phyloP scores from a whole-genome alignment of 2,797 vertebrate genomes.

The Scomberomorus guttatus region DNA sequence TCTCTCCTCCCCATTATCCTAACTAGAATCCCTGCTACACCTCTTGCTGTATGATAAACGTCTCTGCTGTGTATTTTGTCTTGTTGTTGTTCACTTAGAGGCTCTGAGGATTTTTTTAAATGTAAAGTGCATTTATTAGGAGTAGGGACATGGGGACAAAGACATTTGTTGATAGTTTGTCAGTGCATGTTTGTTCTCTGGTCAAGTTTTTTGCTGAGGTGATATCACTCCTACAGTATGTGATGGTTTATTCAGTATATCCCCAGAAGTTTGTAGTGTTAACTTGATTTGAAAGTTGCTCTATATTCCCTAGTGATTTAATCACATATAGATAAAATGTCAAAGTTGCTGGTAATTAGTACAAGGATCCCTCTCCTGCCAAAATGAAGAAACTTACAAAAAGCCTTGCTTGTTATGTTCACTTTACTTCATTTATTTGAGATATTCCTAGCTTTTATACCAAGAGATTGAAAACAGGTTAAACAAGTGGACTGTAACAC shows the following conservation, averaged over 20 bases:
- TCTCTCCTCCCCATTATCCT: slow-evolving; percentile 72
- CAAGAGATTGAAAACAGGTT: slow-evolving; percentile 83
- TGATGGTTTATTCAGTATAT: slow-evolving; percentile 85
- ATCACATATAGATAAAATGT: slow-evolving; percentile 79
- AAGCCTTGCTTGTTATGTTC: slow-evolving; percentile 83
- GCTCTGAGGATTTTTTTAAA: slow-evolving; percentile 79
- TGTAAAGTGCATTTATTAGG: slow-evolving; percentile 89
- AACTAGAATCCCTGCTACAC: slow-evolving; percentile 82
- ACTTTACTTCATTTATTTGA: slow-evolving; percentile 79
- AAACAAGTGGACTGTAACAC: slow-evolving; percentile 86
- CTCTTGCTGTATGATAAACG: slow-evolving; percentile 87
- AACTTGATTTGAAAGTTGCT: slow-evolving; percentile 78
- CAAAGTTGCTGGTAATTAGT: slow-evolving; percentile 74
- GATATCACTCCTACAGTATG: slow-evolving; percentile 82
- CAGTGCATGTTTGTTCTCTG: slow-evolving; percentile 88
- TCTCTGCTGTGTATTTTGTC: slow-evolving; percentile 89
- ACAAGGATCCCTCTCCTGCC: slow-evolving; percentile 76
- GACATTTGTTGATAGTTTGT: slow-evolving; percentile 86
- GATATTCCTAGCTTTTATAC: slow-evolving; percentile 86
- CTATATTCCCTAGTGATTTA: slow-evolving; percentile 79
- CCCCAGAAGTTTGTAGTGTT: slow-evolving; percentile 81
- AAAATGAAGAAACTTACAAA: slow-evolving; percentile 79
- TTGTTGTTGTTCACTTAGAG: slow-evolving; percentile 89
- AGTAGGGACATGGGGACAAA: slow-evolving; percentile 83
- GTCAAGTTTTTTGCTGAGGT: slow-evolving; percentile 84